Evolutionary conservation across 2,113 vertebrate genomes (phyloP).

Genomic region (Forbesichthys papilliferus): DNA sequence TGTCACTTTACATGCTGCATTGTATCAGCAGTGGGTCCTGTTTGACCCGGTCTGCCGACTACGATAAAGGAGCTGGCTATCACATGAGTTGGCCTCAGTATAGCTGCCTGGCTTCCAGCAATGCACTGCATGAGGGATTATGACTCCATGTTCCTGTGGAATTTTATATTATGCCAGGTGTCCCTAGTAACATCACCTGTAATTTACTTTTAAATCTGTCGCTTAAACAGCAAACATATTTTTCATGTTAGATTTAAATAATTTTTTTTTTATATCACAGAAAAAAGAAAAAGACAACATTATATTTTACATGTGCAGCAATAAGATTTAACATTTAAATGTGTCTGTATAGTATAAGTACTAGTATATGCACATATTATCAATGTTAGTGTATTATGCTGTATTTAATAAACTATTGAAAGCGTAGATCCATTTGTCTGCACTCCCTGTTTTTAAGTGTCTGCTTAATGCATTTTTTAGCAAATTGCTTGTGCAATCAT

Average conservation of each 20-base stretch:
- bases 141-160: constrained; percentile 47
- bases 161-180: constrained; percentile 47
- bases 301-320: constrained; percentile 65
- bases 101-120: constrained; percentile 33
- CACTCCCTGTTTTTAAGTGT: constrained; percentile 3
- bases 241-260: constrained; percentile 51
- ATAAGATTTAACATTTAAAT: constrained; percentile 64
- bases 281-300: constrained; percentile 35
- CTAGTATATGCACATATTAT: constrained; percentile 64
- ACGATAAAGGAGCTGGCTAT: constrained; percentile 55
- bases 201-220: constrained; percentile 56
- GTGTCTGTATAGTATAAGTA: constrained; percentile 54
- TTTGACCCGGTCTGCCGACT: constrained; percentile 45
- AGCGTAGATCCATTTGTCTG: constrained; percentile 30
- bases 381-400: constrained; percentile 69
- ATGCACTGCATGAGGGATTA: constrained; percentile 45
- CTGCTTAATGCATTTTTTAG: constrained; percentile 25
- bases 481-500: constrained; percentile 4
- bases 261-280: constrained; percentile 45
- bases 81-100: constrained; percentile 53
- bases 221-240: constrained; percentile 60
- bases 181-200: constrained; percentile 44
- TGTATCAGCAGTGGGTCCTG: constrained; percentile 24
- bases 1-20: constrained; percentile 38
- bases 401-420: constrained; percentile 76